A percentile compares a stretch with the other conserved stretches of the same genome.
phyloP scores from a whole-genome alignment of 2,888 invertebrate species.

The Xestia rhomboidea region DNA sequence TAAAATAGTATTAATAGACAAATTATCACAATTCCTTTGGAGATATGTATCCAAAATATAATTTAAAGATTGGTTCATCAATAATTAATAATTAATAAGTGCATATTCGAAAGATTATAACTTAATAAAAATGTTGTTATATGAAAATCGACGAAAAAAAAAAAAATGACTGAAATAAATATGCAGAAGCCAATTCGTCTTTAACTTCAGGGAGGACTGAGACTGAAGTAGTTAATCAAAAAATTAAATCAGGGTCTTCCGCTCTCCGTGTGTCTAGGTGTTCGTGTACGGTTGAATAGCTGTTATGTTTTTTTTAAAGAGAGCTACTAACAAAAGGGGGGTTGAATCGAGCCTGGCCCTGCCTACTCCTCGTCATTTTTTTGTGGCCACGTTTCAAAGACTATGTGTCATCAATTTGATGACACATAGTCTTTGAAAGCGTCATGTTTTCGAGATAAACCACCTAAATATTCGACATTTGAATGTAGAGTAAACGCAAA shows the following conservation, averaged over 20 bases:
- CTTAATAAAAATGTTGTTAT: neutral
- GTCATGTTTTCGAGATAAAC: neutral
- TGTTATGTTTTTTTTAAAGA: neutral
- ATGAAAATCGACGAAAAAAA: neutral
- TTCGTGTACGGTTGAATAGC: neutral
- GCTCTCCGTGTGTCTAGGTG: neutral
- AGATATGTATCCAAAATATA: slow-evolving; percentile 16
- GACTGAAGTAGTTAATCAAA: neutral
- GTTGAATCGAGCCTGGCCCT: neutral
- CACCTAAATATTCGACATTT: neutral
- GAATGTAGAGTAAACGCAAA: neutral
- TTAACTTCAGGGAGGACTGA: slow-evolving; percentile 12
- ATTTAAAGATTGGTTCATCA: slow-evolving; percentile 11
- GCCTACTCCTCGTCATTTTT: neutral
- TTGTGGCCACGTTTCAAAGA: neutral
- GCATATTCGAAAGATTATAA: neutral
- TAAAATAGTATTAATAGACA: slow-evolving; percentile 24
- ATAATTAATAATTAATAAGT: neutral
- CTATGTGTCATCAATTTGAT: too few relatives aligned
- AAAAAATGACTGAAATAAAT: slow-evolving; percentile 13
- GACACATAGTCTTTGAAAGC: neutral
- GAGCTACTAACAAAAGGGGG: neutral
- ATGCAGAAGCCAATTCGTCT: slow-evolving; percentile 8
- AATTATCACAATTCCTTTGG: slow-evolving; percentile 42
- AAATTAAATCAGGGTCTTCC: neutral